These are phyloP conservation scores for Acanthurus lineatus DNA, from an alignment of 2,797 vertebrate species.

Conservation along the genomic window DNA sequence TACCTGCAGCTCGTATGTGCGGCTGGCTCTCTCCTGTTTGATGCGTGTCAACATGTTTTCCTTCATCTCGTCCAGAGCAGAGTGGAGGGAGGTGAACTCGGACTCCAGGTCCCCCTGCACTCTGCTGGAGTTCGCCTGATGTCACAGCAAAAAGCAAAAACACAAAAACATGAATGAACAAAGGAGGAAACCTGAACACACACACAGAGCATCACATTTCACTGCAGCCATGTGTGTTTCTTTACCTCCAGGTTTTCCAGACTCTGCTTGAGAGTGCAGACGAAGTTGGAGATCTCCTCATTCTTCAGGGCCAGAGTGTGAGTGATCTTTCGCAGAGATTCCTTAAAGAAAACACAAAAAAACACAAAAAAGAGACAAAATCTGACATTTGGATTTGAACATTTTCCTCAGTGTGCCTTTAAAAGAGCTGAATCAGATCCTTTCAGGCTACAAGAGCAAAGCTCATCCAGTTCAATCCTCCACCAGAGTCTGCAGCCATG, in stretches of 20 bases:
- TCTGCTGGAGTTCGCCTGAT: slow-evolving; percentile 89
- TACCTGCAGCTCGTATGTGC: slow-evolving; percentile 95
- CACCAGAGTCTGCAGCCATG: not conserved
- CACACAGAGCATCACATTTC: not conserved
- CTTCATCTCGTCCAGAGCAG: slow-evolving; percentile 91
- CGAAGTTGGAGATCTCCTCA: slow-evolving; percentile 95
- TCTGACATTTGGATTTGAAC: no score
- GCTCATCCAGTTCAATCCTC: not conserved
- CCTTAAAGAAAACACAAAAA: slow-evolving; percentile 76
- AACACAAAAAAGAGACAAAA: no score
- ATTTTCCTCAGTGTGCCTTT: no score
- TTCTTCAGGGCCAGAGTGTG: slow-evolving; percentile 94
- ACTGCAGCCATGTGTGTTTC: no score
- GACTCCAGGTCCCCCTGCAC: slow-evolving; percentile 92
- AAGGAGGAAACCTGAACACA: not conserved
- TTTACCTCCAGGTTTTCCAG: slow-evolving; percentile 92
- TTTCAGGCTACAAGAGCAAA: not conserved
- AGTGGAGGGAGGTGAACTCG: slow-evolving; percentile 90
- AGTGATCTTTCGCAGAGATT: slow-evolving; percentile 92
- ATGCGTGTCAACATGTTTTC: slow-evolving; percentile 94
- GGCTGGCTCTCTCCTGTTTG: slow-evolving; percentile 94
- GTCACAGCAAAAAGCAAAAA: not conserved
- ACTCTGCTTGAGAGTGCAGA: slow-evolving; percentile 92
- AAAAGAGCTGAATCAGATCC: not conserved
- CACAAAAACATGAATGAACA: not conserved